Conservation (phyloP, 30 jellyfish, hydroid and myxozoan genomes). For the Hydra vulgaris region DNA sequence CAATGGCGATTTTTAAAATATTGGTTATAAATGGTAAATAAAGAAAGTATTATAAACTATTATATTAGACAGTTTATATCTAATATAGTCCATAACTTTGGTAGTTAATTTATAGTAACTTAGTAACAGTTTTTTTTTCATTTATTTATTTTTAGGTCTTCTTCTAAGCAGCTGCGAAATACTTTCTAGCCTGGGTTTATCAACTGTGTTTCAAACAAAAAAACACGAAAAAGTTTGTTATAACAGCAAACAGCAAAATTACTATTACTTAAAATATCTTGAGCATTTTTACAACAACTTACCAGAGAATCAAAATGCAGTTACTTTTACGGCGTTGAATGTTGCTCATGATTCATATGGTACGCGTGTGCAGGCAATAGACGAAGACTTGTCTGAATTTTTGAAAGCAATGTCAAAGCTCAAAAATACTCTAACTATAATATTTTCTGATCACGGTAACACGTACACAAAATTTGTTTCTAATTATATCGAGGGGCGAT, state of each 20-base stretch:
- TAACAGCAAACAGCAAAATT: conserved; percentile 67
- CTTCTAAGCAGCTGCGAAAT: conserved; percentile 53
- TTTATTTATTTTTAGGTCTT: conserved; percentile 36
- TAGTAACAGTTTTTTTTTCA: not conserved
- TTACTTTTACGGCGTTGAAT: conserved; percentile 48
- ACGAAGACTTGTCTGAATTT: conserved; percentile 42
- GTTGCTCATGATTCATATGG: conserved; percentile 80
- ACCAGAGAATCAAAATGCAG: conserved; percentile 15
- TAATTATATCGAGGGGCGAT: conserved; percentile 67
- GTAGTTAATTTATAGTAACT: too few relatives aligned
- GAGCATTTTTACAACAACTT: conserved; percentile 15
- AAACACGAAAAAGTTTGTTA: conserved; percentile 47
- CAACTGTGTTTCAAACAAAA: conserved; percentile 53
- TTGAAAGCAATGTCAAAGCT: conserved; percentile 24
- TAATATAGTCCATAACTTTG: too few relatives aligned
- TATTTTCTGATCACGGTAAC: conserved; percentile 94
- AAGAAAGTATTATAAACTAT: too few relatives aligned
- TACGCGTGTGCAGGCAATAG: conserved; percentile 60
- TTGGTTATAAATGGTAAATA: too few relatives aligned
- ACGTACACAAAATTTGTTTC: conserved; percentile 57
- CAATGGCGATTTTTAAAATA: too few relatives aligned
- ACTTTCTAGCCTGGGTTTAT: conserved; percentile 25
- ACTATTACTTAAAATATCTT: conserved; percentile 39
- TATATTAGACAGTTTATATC: too few relatives aligned
- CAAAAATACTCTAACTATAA: conserved; percentile 55